Base-by-base conservation (phyloP, 2,888 invertebrate species). In the Trachelus tabidus region DNA sequence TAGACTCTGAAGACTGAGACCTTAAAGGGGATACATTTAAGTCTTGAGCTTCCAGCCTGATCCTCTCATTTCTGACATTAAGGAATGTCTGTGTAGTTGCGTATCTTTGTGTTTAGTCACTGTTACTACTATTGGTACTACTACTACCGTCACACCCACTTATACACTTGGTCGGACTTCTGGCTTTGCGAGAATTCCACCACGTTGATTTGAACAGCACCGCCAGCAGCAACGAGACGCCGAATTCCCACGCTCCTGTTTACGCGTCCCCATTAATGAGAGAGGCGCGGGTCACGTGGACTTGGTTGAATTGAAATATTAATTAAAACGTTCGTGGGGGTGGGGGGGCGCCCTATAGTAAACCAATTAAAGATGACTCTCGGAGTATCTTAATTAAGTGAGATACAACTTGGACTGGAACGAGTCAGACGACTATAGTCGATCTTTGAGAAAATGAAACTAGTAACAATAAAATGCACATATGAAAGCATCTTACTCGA, bases 321-420 rank as follows among this genome's bases (percentile, higher is more conserved):
- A 80, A 80, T 80, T 80, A 80, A 79, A 79, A 40, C 77, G 76
- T 30, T 69, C 30, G 68, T 71, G 76, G 11, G 33, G 34, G 35
- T 11, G 11, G 12, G 35, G 35, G 35, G 71, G 31, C 34, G 73
- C 12, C 40, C 34, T 76, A 79, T 75, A 73, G 80, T 73, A 77
- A 80, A 80, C 31, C 80, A 80, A 80, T 80, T 79, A 78, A 76
- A 79, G 75, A 73, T 75, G 76, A n/a, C 76, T 76, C 69, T 56
- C 75, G 40, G 73, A 71, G 78, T 71, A 73, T 76, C 77, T 78
- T 79, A 73, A 73, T 78, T 78, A 73, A 35, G 12, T 11, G 75
- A 75, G 75, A 76, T 76, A 35, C 74, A 73, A 40, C 76, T 15
- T 56, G 56, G 9, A 15, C 23, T 56, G 23, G 23, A 56, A 56